These are phyloP conservation scores for Sylvietta virens DNA, from an alignment of 2,113 vertebrate species.

Conservation along the genomic window DNA sequence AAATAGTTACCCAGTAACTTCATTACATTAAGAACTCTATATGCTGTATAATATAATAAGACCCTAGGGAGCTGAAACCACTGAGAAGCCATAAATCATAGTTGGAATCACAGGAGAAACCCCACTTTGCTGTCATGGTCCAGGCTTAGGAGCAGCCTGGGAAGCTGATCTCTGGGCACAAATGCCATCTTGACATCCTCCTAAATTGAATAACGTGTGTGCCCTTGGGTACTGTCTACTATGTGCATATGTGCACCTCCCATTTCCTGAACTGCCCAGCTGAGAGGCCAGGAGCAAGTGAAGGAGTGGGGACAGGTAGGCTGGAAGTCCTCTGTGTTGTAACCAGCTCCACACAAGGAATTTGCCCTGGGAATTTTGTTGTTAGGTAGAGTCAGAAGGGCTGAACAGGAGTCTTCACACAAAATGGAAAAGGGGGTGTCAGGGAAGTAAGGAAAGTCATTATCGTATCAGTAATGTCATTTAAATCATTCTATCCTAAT, in stretches of 20 bases:
- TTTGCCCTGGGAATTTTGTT: not conserved
- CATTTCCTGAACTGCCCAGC: not conserved
- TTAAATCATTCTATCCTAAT: not conserved
- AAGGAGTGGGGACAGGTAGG: not conserved
- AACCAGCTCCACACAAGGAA: rapidly evolving
- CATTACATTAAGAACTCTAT: not conserved
- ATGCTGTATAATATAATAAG: not conserved
- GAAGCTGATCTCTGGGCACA: not conserved
- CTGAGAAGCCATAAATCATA: not conserved
- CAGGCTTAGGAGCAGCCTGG: not conserved
- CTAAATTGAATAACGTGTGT: not conserved
- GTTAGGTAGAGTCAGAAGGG: not conserved
- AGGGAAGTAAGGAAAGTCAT: not conserved
- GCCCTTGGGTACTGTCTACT: not conserved
- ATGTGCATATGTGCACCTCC: rapidly evolving
- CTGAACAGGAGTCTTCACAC: not conserved
- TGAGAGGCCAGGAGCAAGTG: not conserved
- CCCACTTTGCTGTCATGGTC: not conserved
- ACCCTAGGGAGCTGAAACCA: not conserved
- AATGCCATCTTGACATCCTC: not conserved
- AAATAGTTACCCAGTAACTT: conserved; percentile 8
- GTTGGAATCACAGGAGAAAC: not conserved
- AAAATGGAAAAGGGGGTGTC: not conserved
- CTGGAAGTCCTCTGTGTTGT: not conserved
- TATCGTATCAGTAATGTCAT: not conserved